These are phyloP conservation scores for Oikopleura albicans DNA, from an alignment of 23 tunicate species.

Conservation along the genomic window DNA sequence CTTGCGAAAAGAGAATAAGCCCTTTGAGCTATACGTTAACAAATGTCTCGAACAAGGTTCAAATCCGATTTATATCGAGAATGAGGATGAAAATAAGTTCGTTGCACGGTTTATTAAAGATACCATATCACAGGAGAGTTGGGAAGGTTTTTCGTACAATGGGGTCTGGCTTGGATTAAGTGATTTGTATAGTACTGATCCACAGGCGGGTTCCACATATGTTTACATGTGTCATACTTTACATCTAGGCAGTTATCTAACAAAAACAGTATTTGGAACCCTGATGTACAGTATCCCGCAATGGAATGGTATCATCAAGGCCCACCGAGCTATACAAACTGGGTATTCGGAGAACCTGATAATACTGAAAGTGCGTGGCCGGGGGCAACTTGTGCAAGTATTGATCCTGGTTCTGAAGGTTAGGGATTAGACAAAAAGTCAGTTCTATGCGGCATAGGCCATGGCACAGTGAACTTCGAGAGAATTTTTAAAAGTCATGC, in stretches of 20 bases:
- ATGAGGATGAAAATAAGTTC: neutral
- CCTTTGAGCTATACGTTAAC: neutral
- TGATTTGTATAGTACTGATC: neutral
- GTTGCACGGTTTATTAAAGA: neutral
- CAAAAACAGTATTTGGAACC: no score
- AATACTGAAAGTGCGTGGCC: neutral
- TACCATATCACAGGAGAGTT: neutral
- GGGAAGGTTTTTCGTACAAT: neutral
- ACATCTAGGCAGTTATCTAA: no score
- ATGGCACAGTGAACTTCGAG: no score
- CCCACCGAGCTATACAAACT: neutral
- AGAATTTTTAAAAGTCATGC: no score
- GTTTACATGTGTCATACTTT: neutral
- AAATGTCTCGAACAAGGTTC: neutral
- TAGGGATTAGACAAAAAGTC: no score
- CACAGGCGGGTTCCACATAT: neutral
- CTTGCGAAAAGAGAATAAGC: neutral
- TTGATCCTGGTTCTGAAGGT: neutral
- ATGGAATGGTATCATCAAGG: no score
- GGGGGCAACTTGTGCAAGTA: neutral
- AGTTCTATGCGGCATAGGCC: no score
- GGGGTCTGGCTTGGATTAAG: neutral
- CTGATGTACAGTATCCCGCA: no score
- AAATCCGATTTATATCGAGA: neutral
- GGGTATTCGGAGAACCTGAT: neutral